Evolutionary conservation across 2,113 vertebrate genomes (phyloP).

Genomic region (Gadus macrocephalus): DNA sequence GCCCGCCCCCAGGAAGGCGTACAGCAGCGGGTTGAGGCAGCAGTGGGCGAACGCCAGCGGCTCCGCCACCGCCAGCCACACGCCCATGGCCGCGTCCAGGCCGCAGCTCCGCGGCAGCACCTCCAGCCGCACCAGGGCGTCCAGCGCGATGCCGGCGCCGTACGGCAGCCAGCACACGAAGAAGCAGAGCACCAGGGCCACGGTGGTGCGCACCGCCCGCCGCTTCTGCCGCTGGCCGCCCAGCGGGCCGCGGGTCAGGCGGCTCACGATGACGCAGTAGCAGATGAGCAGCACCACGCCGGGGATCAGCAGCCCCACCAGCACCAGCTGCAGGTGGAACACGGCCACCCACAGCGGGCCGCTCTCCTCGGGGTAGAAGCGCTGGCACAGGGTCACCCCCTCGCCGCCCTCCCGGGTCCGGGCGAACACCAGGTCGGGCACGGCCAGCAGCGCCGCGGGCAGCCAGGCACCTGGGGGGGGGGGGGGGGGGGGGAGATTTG

Average conservation of each 20-base stretch:
- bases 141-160: constrained; percentile 84
- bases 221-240: constrained; percentile 93
- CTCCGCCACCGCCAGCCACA: constrained; percentile 89
- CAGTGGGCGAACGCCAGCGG: constrained; percentile 94
- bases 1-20: constrained; percentile 94
- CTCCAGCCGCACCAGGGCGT: constrained; percentile 83
- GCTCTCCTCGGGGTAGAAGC: constrained; percentile 77
- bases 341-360: constrained; percentile 76
- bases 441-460: constrained; percentile 84
- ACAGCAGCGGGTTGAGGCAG: constrained; percentile 95
- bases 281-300: constrained; percentile 91
- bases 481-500: not conserved
- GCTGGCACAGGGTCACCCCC: constrained; percentile 77
- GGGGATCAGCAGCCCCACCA: constrained; percentile 89
- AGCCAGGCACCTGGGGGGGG: constrained; percentile 56
- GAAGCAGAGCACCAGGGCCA: constrained; percentile 92
- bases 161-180: constrained; percentile 97
- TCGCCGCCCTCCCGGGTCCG: constrained; percentile 64
- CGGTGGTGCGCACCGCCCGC: constrained; percentile 91
- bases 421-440: constrained; percentile 90
- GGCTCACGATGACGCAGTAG: constrained; percentile 93
- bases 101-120: constrained; percentile 81
- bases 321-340: constrained; percentile 89
- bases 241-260: constrained; percentile 86
- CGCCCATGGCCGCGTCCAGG: constrained; percentile 76